A percentile compares a stretch with the other conserved stretches of the same genome.
Evolutionary conservation across 2,888 invertebrate species (phyloP).

Genomic region (Cheilosia impressa): DNA sequence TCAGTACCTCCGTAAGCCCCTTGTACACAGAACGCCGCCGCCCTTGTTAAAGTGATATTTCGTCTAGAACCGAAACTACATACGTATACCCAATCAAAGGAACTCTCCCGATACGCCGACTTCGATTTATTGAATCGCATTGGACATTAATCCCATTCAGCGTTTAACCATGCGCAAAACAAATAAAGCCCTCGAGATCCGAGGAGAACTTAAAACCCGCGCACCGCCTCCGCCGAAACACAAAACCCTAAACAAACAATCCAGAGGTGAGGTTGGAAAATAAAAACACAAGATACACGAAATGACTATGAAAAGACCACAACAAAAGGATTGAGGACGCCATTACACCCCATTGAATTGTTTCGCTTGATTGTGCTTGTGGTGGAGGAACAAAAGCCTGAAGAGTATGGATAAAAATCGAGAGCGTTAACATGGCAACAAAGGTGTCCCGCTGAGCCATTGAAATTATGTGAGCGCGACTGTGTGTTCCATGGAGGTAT

Average conservation of each 20-base stretch:
- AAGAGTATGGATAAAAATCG: slow-evolving; percentile 55
- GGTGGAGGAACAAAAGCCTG: slow-evolving; percentile 36
- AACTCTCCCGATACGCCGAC: slow-evolving; percentile 65
- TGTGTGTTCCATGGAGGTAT: slow-evolving; percentile 58
- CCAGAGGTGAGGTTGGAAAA: slow-evolving; percentile 10
- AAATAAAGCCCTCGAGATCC: slow-evolving; percentile 71
- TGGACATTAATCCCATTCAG: slow-evolving; percentile 74
- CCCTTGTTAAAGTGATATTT: slow-evolving; percentile 50
- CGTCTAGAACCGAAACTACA: slow-evolving; percentile 3
- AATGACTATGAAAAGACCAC: slow-evolving; percentile 58
- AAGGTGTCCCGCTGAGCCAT: slow-evolving; percentile 83
- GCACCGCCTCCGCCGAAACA: not conserved
- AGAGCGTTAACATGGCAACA: slow-evolving; percentile 84
- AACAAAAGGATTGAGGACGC: slow-evolving; percentile 74
- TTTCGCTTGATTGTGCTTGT: slow-evolving; percentile 55
- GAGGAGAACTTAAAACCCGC: not conserved
- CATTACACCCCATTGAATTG: slow-evolving; percentile 73
- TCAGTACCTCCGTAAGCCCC: slow-evolving; percentile 18
- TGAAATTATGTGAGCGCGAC: slow-evolving; percentile 81
- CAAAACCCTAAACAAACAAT: slow-evolving; percentile 10
- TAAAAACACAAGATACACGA: slow-evolving; percentile 20
- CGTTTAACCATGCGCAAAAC: slow-evolving; percentile 74
- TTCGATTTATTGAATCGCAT: slow-evolving; percentile 75
- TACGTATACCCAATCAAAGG: slow-evolving; percentile 52
- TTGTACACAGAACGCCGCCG: slow-evolving; percentile 26